Conservation (phyloP, 2,888 invertebrate species). For the Bruchidius siliquastri region DNA sequence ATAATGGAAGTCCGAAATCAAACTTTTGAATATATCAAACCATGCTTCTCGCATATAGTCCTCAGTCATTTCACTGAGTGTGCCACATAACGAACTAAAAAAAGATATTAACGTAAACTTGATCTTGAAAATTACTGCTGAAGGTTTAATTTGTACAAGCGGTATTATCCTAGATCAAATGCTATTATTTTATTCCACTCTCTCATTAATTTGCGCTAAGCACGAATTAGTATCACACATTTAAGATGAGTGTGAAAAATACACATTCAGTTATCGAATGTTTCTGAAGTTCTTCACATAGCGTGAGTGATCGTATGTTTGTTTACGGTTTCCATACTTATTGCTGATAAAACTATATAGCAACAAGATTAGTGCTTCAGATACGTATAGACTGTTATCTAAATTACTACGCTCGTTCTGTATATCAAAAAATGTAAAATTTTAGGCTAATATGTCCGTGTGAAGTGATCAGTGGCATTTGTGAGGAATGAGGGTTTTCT, state of each 20-base stretch:
- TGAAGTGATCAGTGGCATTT: background rate
- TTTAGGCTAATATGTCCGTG: background rate
- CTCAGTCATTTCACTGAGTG: background rate
- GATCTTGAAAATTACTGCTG: background rate
- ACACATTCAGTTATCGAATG: background rate
- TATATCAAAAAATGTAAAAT: background rate
- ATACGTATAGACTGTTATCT: background rate
- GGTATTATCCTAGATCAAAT: background rate
- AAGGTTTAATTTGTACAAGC: background rate
- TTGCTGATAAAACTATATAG: background rate
- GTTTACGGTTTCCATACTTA: background rate
- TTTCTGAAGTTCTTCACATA: background rate
- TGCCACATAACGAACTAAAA: background rate
- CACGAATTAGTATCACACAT: background rate
- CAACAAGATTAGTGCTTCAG: background rate
- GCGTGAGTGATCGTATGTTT: background rate
- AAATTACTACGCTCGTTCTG: background rate
- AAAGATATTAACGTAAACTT: background rate
- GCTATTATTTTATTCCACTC: background rate
- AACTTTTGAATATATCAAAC: no score
- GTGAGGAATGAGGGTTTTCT: background rate
- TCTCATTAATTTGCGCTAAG: background rate
- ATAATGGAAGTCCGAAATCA: no score
- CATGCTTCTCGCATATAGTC: background rate
- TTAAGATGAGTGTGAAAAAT: background rate